Percentiles rank a stretch among this genome's conserved stretches.
Evolutionary conservation across 2,888 invertebrate species (phyloP).

Genomic region (Lasioglossum calceatum): DNA sequence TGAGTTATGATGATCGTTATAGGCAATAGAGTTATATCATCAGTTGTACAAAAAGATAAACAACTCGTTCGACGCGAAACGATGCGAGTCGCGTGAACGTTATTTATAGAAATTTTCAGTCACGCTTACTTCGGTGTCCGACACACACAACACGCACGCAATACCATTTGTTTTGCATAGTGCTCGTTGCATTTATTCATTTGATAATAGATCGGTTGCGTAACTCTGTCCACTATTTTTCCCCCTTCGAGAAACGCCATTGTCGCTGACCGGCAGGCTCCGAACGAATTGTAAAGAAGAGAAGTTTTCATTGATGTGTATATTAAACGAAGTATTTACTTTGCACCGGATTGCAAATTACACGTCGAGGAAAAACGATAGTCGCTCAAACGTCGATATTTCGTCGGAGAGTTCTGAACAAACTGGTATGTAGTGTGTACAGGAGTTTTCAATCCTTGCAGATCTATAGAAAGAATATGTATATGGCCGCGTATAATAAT

Average conservation of each 20-base stretch:
- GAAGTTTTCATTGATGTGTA: constrained; percentile 4
- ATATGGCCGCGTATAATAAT: constrained; percentile 28
- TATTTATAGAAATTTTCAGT: constrained; percentile 34
- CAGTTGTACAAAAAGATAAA: constrained; percentile 43
- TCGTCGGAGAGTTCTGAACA: not conserved
- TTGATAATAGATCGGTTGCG: constrained; percentile 49
- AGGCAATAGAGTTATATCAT: constrained; percentile 45
- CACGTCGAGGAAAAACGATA: not conserved
- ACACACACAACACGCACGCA: constrained; percentile 15
- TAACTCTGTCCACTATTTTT: constrained; percentile 20
- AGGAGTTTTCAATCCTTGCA: not conserved
- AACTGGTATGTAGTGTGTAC: not conserved
- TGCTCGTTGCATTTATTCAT: constrained; percentile 58
- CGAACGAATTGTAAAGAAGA: not conserved
- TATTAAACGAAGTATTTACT: constrained; percentile 14
- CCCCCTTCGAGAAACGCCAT: not conserved
- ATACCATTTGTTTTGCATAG: constrained; percentile 54
- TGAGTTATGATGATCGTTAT: constrained; percentile 63
- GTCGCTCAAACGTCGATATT: not conserved
- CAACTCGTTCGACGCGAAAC: constrained; percentile 25
- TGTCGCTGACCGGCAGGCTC: not conserved
- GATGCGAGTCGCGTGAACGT: constrained; percentile 27
- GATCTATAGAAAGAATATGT: constrained; percentile 2
- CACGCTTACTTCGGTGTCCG: constrained; percentile 47
- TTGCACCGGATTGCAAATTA: constrained; percentile 18